Evolutionary conservation across 2,797 vertebrate genomes (phyloP), one percentile per base, ranked within the genome.

Genomic region (Chaenodraco wilsoni): DNA sequence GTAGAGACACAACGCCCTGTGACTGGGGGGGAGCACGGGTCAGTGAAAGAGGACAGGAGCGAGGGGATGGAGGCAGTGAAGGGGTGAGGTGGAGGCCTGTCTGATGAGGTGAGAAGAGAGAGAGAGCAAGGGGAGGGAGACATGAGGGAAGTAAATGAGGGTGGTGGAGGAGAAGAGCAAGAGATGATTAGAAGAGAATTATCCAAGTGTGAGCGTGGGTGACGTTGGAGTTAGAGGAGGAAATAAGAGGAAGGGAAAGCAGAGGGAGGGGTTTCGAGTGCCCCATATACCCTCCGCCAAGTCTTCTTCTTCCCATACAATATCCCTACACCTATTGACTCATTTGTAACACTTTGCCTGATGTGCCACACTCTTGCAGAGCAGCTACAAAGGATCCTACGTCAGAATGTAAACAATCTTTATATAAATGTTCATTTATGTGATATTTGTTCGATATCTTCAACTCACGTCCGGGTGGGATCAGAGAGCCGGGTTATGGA

Each of bases 1-100:
- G 91, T 93, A 91, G 86, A 93, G 91, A 92, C 88, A 90, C 92
- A 80, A 86, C 59, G 82, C 89, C 89, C 91, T 91, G 91, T 91
- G 91, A 93, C 90, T 91, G 73, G 87, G 82, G 85, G 86, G 83
- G 85, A 88, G 86, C 87, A 91, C 84, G 91, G 92, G 90, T 92
- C 91, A 92, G 91, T 90, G 91, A 89, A 78, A 88, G 90, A 92
- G 88, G 90, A 92, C 88, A 87, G 86, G 61, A 87, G 84, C 44
- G 73, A 86, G 74, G 84, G 84, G 82, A 83, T 89, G 83, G 85
- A 83, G 81, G 87, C 72, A 56, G 68, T 6, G 54, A 72, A 84
- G 86, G 83, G 83, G 75, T 63, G 82, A 87, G 88, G 86, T 85
- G 80, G 78, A 91, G 90, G 84, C 87, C 85, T 91, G 91, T 92